Base-by-base conservation (phyloP, 2,888 invertebrate genomes). In the Gerris lacustris region DNA sequence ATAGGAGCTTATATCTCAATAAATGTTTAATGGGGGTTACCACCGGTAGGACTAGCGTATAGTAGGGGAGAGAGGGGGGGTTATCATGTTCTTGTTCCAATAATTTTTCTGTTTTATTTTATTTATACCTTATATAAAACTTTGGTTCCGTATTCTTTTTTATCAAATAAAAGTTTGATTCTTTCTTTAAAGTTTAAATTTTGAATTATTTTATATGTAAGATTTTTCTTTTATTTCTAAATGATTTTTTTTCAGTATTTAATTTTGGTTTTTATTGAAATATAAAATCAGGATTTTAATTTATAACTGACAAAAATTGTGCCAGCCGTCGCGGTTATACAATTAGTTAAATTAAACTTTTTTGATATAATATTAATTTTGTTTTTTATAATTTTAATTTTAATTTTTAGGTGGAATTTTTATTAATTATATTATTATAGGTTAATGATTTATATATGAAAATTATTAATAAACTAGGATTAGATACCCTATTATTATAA, bases 271-370 rank as follows among this genome's bases (percentile, higher is more conserved):
- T 9, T 64, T 64, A 64, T n/a, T n/a, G n/a, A n/a, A 64, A 17
- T 6, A n/a, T 64, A 17, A 18, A 17, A 17, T 17, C 64, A 64
- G 64, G 7, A n/a, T 17, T n/a, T 64, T 64, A 17, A 17, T 64
- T 64, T 64, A 9, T n/a, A n/a, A 17, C n/a, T 64, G 64, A 64
- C 64, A 17, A 64, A 64, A 64, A 18, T 64, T 64, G 64, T 64
- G 64, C 64, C 64, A 64, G 64, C 64, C n/a, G 64, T 64, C 64
- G 67, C 67, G 67, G 67, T 45, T 67, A 67, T 45, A 67, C 67
- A 45, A n/a, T 45, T 45, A 11, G n/a, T 45, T 45, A 43, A 45
- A 45, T n/a, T 67, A 9, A 67, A 67, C 45, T 15, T 45, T 67
- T 45, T 67, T 45, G 44, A n/a, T n/a, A 64, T 9, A 18, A 17